Evolutionary conservation across 2,888 invertebrate genomes (phyloP), one percentile per base, ranked within the genome.

Genomic region (Cephus runcator): DNA sequence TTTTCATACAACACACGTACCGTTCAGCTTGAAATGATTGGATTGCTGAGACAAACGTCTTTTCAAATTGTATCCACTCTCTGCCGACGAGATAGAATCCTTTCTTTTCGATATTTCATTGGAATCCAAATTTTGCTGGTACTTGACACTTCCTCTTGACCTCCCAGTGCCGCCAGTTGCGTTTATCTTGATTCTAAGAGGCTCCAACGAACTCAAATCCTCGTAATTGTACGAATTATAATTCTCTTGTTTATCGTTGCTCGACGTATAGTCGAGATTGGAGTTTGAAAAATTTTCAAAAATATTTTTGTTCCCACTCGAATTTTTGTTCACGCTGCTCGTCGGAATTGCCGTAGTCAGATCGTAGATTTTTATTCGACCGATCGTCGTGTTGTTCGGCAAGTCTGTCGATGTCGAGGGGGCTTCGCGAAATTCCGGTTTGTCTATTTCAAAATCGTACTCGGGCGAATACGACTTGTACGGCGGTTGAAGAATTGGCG

Each of bases 401-500:
- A 78, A 69, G 34, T 77, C 76, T 11, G 78, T 76, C 23, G 79
- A 75, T 30, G 73, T 23, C n/a, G 11, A 34, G 4, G 6, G 34
- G 30, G 2, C 31, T 40, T 77, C 79, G 69, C 71, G 77, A 77
- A 73, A 12, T 30, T 69, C 77, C 31, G 35, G 30, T 71, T 75
- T 77, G 30, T 77, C 75, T 30, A 56, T 56, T 12, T 76, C 78
- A 69, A 76, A 78, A 77, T 76, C 36, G 76, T 79, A 79, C 12
- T 79, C 82, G n/a, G 78, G 79, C 33, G 80, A 76, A 12, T 69
- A 77, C 12, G 78, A 79, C 23, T 75, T 80, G 36, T 80, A 82
- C 35, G 84, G 84, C 69, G 84, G 84, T 69, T 81, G 76, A 31
- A 85, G 79, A 68, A 82, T 77, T 30, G 81, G 81, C n/a, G 84